phyloP scores from a whole-genome alignment of 1,140 invertebrate species.

The Frieseomelitta varia region DNA sequence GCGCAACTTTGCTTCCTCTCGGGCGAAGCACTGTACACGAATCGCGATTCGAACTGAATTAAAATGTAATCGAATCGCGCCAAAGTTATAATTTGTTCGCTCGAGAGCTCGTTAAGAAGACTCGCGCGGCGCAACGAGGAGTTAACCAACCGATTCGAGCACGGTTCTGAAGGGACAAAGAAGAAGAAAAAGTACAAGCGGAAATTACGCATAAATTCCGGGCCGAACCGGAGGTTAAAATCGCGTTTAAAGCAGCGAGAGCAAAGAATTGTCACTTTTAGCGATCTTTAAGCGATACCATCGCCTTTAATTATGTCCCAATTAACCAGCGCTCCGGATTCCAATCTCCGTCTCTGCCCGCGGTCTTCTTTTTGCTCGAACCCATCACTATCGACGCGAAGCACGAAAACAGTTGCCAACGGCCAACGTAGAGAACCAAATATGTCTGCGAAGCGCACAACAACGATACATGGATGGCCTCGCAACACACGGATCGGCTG shows the following conservation, averaged over 20 bases:
- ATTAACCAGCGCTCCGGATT: slow-evolving; percentile 30
- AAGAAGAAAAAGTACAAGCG: neutral
- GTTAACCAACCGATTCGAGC: neutral
- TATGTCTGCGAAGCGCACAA: slow-evolving; percentile 36
- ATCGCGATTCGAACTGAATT: slow-evolving; percentile 6
- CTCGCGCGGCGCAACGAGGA: neutral
- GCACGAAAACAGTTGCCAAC: slow-evolving; percentile 29
- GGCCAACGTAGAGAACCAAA: slow-evolving; percentile 29
- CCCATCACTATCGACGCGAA: slow-evolving; percentile 44
- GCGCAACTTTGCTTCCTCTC: neutral
- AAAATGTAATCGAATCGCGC: slow-evolving; percentile 22
- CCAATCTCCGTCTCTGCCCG: neutral
- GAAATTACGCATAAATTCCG: slow-evolving; percentile 8
- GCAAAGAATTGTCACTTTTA: slow-evolving; percentile 32
- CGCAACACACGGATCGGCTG: neutral
- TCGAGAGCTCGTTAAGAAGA: slow-evolving; percentile 20
- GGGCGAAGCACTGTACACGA: neutral
- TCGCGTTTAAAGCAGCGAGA: slow-evolving; percentile 15
- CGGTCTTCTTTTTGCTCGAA: slow-evolving; percentile 12
- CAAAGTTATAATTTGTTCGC: slow-evolving; percentile 39
- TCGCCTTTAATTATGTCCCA: slow-evolving; percentile 40
- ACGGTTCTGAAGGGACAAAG: neutral
- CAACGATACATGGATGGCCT: slow-evolving; percentile 16
- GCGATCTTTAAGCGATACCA: slow-evolving; percentile 18
- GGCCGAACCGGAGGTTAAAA: neutral